Evolutionary conservation across 2,113 vertebrate genomes (phyloP).

Genomic region (Castor canadensis): DNA sequence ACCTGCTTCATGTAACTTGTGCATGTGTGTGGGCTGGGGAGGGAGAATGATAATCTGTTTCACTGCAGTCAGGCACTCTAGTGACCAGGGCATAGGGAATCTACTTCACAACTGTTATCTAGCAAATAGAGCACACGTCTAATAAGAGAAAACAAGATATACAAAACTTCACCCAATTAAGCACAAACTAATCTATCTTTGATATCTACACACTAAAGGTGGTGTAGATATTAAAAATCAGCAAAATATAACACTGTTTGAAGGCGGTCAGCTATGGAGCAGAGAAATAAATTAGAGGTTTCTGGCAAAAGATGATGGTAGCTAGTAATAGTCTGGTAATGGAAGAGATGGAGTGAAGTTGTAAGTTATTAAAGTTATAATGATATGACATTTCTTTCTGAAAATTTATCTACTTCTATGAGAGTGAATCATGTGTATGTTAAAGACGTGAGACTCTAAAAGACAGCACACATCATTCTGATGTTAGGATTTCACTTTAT

Average conservation of each 20-base stretch:
- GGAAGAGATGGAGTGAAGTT: slow-evolving; percentile 43
- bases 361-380: slow-evolving; percentile 69
- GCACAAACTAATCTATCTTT: slow-evolving; percentile 39
- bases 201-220: slow-evolving; percentile 36
- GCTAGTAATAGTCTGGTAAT: slow-evolving; percentile 51
- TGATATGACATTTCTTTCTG: slow-evolving; percentile 64
- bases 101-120: background rate
- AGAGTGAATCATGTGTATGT: slow-evolving; percentile 21
- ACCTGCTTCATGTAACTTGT: background rate
- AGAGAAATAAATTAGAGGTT: slow-evolving; percentile 64
- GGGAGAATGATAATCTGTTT: background rate
- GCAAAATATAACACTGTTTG: slow-evolving; percentile 45
- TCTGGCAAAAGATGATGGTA: slow-evolving; percentile 41
- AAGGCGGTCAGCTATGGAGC: slow-evolving; percentile 29
- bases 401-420: slow-evolving; percentile 43
- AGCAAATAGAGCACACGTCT: background rate
- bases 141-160: background rate
- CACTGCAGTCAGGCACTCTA: background rate
- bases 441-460: slow-evolving; percentile 32
- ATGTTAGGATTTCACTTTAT: slow-evolving; percentile 42
- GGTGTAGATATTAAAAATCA: slow-evolving; percentile 47
- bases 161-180: slow-evolving; percentile 44
- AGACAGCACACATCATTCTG: slow-evolving; percentile 48
- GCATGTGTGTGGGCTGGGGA: background rate
- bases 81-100: background rate